These are phyloP conservation scores for Acanthosepion pharaonis DNA, from an alignment of 2,888 invertebrate genomes.

Conservation along the genomic window DNA sequence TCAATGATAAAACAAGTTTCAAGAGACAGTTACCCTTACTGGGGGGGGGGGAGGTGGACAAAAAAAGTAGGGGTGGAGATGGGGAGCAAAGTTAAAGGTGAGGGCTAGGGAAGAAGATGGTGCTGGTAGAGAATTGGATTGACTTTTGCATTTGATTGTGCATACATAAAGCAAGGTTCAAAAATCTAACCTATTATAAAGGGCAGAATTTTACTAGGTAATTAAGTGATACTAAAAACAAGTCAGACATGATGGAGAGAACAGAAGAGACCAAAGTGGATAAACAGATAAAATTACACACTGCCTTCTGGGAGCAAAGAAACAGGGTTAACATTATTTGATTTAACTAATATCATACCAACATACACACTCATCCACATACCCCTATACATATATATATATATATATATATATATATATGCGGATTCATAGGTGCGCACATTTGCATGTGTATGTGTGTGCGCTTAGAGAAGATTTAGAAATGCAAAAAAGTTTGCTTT, in stretches of 20 bases:
- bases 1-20: constrained; percentile 21
- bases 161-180: background rate
- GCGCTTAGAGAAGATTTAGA: background rate
- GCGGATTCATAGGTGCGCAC: background rate
- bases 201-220: background rate
- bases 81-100: background rate
- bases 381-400: background rate
- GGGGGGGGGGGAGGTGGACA: background rate
- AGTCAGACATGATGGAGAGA: background rate
- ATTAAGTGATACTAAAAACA: background rate
- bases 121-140: background rate
- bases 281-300: constrained; percentile 8
- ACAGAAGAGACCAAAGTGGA: background rate
- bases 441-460: constrained; percentile 15
- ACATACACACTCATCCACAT: background rate
- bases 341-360: background rate
- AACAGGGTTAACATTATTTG: constrained; percentile 22
- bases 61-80: background rate
- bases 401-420: too few relatives aligned
- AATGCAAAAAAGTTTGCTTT: constrained; percentile 23
- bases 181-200: background rate
- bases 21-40: constrained; percentile 20
- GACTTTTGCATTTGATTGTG: background rate
- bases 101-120: background rate
- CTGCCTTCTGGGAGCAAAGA: background rate